These are phyloP conservation scores for Augiades crinisus DNA, from an alignment of 2,888 invertebrate species.

Conservation along the genomic window DNA sequence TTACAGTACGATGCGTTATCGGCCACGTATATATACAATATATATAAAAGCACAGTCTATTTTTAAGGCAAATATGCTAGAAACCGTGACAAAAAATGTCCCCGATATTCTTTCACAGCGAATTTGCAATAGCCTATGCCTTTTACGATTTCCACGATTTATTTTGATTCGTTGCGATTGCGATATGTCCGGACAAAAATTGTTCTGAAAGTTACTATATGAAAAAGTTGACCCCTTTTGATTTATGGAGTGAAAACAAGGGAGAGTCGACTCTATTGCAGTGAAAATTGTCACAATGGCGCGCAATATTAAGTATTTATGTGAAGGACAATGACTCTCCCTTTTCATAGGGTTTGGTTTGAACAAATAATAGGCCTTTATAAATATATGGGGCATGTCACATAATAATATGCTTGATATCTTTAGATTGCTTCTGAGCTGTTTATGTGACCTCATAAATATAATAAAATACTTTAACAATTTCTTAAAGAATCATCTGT, in stretches of 20 bases:
- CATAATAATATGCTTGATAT: too few species aligned
- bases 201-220: constrained; percentile 24
- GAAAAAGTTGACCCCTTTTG: constrained; percentile 21
- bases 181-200: constrained; percentile 24
- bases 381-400: too few species aligned
- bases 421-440: too few species aligned
- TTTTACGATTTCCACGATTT: constrained; percentile 11
- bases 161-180: constrained; percentile 6
- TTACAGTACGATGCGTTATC: too few species aligned
- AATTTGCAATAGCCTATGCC: background rate
- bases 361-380: too few species aligned
- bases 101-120: background rate
- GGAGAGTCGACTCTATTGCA: constrained; percentile 1
- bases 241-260: constrained; percentile 19
- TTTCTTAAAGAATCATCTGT: too few species aligned
- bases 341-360: background rate
- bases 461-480: too few species aligned
- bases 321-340: constrained; percentile 7
- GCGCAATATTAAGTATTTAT: constrained; percentile 6
- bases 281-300: constrained; percentile 2
- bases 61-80: background rate
- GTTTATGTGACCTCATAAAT: too few species aligned
- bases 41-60: too few species aligned
- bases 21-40: too few species aligned
- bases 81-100: background rate